A percentile compares a stretch with the other conserved stretches of the same genome.
Conservation (phyloP, 2,888 invertebrate species). For the Parelbella ahira region DNA sequence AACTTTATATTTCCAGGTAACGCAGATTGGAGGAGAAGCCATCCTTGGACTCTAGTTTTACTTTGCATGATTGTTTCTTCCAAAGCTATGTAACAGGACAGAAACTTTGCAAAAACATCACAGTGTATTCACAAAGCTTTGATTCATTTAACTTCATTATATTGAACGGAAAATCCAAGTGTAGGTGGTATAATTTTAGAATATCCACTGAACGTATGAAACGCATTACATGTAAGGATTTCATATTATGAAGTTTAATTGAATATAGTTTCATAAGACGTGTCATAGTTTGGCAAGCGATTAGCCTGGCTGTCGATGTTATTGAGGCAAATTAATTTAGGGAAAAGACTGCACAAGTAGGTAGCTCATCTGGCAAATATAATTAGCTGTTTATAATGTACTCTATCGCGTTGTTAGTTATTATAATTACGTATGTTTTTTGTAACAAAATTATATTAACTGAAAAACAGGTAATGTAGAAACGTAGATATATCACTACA, state of each 20-base stretch:
- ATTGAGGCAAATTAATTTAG: constrained; percentile 15
- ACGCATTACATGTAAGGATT: too few species aligned
- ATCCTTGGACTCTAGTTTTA: constrained; percentile 43
- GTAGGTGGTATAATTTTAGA: constrained; percentile 18
- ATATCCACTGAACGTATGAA: too few species aligned
- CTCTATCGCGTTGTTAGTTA: too few species aligned
- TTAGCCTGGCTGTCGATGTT: constrained; percentile 1
- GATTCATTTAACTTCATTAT: constrained; percentile 8
- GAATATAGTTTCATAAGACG: constrained; percentile 4
- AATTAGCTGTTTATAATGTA: too few species aligned
- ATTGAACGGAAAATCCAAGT: constrained; percentile 1
- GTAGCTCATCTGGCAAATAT: constrained; percentile 8
- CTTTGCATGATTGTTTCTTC: constrained; percentile 42
- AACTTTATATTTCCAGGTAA: constrained; percentile 42
- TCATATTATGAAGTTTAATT: constrained; percentile 10
- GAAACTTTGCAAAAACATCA: background rate
- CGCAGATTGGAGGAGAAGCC: constrained; percentile 60
- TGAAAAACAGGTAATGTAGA: constrained; percentile 60
- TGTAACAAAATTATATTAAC: constrained; percentile 38
- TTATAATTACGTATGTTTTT: too few species aligned
- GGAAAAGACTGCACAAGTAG: constrained; percentile 25
- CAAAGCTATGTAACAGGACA: constrained; percentile 29
- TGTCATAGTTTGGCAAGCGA: constrained; percentile 5
- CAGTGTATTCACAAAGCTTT: constrained; percentile 8
- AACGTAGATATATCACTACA: constrained; percentile 35